Conservation (phyloP, 2,888 invertebrate species). For the Anaspis maculata region DNA sequence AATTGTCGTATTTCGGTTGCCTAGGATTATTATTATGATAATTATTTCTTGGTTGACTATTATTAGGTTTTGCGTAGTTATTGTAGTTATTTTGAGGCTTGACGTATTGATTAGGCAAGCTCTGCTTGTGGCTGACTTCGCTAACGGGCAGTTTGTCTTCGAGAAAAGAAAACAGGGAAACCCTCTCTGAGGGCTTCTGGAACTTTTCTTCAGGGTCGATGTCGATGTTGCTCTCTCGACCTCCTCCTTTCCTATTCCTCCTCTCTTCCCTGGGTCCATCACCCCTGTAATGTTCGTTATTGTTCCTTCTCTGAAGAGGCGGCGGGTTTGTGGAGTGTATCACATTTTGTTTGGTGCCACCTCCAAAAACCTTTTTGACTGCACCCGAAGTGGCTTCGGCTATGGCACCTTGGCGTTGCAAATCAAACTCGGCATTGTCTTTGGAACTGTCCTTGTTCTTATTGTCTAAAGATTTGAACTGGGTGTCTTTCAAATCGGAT, state of each 20-base stretch:
- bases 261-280: constrained; percentile 10
- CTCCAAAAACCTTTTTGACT: constrained; percentile 48
- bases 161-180: constrained; percentile 74
- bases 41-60: too few species aligned
- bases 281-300: constrained; percentile 2
- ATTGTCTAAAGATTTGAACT: constrained; percentile 61
- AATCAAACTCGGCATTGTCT: constrained; percentile 78
- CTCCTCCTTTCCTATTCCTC: constrained; percentile 10
- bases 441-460: constrained; percentile 51
- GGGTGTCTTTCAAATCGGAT: constrained; percentile 48
- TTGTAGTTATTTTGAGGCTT: too few species aligned
- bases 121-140: too few species aligned
- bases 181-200: constrained; percentile 69
- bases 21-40: too few species aligned
- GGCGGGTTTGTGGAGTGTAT: background rate
- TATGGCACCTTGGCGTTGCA: constrained; percentile 83
- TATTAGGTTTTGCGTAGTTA: too few species aligned
- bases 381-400: constrained; percentile 72
- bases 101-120: too few species aligned
- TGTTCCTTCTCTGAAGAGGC: background rate
- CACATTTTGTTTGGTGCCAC: constrained; percentile 40
- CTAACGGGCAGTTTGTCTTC: constrained; percentile 71
- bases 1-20: too few species aligned
- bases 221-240: constrained; percentile 21
- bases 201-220: constrained; percentile 50